Conservation (phyloP, 30 jellyfish, hydroid and myxozoan species). For the Aurelia coerulea region DNA sequence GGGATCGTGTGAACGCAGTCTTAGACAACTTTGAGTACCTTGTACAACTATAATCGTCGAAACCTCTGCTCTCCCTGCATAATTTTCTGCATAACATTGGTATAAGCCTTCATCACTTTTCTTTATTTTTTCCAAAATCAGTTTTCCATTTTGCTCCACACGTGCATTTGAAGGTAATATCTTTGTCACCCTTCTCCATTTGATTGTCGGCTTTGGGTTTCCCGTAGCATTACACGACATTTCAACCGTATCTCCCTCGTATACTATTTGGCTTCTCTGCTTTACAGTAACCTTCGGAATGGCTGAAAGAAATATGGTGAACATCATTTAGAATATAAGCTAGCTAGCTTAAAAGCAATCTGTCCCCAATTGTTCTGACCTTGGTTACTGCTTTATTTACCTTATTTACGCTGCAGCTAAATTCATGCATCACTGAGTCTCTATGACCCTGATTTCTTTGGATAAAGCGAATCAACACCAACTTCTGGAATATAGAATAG, state of each 20-base stretch:
- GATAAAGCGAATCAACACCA: too few relatives aligned
- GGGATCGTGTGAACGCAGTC: too few relatives aligned
- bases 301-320: not conserved
- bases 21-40: not conserved
- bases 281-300: slow-evolving; percentile 13
- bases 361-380: too few relatives aligned
- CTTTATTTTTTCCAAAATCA: slow-evolving; percentile 12
- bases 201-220: slow-evolving; percentile 14
- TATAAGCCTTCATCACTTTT: slow-evolving; percentile 12
- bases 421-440: too few relatives aligned
- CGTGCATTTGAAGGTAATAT: slow-evolving; percentile 12
- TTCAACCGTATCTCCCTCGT: slow-evolving; percentile 9
- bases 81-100: slow-evolving; percentile 21
- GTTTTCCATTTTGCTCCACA: slow-evolving; percentile 21
- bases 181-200: slow-evolving; percentile 17
- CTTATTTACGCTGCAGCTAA: too few relatives aligned
- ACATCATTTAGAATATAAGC: too few relatives aligned
- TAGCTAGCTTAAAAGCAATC: too few relatives aligned
- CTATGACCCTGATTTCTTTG: too few relatives aligned
- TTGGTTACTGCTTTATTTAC: too few relatives aligned
- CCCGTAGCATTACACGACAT: slow-evolving; percentile 19
- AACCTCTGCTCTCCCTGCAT: slow-evolving; percentile 19
- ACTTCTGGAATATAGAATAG: too few relatives aligned
- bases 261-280: not conserved
- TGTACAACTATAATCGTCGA: slow-evolving; percentile 23